Evolutionary conservation across 2,888 invertebrate genomes (phyloP).

Genomic region (Perdita meconis): DNA sequence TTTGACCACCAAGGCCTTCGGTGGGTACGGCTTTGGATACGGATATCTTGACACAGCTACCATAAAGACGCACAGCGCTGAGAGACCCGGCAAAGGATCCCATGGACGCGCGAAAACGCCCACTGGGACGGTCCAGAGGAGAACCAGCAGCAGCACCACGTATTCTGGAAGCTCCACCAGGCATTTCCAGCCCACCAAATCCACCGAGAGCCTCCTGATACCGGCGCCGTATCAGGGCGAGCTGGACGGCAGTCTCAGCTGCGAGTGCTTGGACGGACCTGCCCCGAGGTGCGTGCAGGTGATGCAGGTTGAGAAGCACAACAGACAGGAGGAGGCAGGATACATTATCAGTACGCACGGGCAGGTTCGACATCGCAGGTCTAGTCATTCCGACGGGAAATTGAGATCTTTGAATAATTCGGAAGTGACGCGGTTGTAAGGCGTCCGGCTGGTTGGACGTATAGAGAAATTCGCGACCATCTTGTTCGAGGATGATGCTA

Average conservation of each 20-base stretch:
- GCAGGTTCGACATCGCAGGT: slow-evolving; percentile 79
- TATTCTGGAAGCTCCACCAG: slow-evolving; percentile 82
- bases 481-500: no score
- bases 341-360: slow-evolving; percentile 67
- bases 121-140: slow-evolving; percentile 85
- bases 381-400: slow-evolving; percentile 81
- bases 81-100: slow-evolving; percentile 83
- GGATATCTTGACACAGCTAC: slow-evolving; percentile 90
- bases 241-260: slow-evolving; percentile 89
- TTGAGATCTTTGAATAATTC: slow-evolving; percentile 76
- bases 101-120: slow-evolving; percentile 87
- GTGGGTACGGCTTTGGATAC: slow-evolving; percentile 94
- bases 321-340: slow-evolving; percentile 72
- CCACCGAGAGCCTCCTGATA: slow-evolving; percentile 91
- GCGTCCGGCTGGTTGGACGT: neutral
- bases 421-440: slow-evolving; percentile 79
- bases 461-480: no score
- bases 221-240: slow-evolving; percentile 88
- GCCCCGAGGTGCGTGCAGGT: slow-evolving; percentile 71
- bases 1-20: slow-evolving; percentile 93
- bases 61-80: slow-evolving; percentile 83
- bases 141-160: slow-evolving; percentile 82
- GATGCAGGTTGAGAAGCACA: slow-evolving; percentile 79
- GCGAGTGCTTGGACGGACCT: slow-evolving; percentile 88
- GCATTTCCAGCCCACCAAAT: slow-evolving; percentile 90